Evolutionary conservation across 2,888 invertebrate genomes (phyloP), one percentile per base, ranked within the genome.

Genomic region (Eretmocerus hayati): DNA sequence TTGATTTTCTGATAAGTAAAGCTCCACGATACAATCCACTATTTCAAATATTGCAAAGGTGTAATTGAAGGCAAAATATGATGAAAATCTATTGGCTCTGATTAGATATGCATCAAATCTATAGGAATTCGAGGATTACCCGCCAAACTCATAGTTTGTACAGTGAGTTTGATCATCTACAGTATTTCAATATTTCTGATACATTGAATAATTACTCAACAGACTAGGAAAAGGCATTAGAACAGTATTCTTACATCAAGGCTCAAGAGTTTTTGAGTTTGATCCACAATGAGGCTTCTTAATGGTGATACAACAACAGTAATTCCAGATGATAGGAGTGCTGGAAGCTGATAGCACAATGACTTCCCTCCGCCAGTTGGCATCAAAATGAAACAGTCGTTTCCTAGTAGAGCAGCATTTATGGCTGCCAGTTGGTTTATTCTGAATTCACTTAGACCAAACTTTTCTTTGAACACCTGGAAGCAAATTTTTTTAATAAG

Each of bases 301-400:
- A 99, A 75, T 0, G 99, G 99, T 19, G 96, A 97, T 54, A 99
- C 82, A 4, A 99, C 95, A 46, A 99, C 79, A 0, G 95, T 93
- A 0, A 97, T 84, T 0, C 96, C 96, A 6, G 81, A 80, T 1
- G 83, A 80, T 19, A 96, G 69, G 43, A 95, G 75, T 0, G 93
- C 90, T 1, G 96, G 94, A 46, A 96, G 73, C 72, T 96, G 91
- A 71, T 91, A 92, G 62, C 90, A 91, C n/a, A 91, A 69, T 2
- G 90, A 90, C 74, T 94, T 94, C 38, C 94, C 95, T 48, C 93
- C 94, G 11, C 93, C 96, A 8, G 97, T 99, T 0, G 97, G 97
- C 97, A 99, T 99, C 4, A 99, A 78, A 2, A 99, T 85, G 67
- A 99, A 97, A 64, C 90, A 90, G 69, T 99, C 96, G 64, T 87